phyloP scores from a whole-genome alignment of 2,888 invertebrate genomes.

The Girardia tigrina region DNA sequence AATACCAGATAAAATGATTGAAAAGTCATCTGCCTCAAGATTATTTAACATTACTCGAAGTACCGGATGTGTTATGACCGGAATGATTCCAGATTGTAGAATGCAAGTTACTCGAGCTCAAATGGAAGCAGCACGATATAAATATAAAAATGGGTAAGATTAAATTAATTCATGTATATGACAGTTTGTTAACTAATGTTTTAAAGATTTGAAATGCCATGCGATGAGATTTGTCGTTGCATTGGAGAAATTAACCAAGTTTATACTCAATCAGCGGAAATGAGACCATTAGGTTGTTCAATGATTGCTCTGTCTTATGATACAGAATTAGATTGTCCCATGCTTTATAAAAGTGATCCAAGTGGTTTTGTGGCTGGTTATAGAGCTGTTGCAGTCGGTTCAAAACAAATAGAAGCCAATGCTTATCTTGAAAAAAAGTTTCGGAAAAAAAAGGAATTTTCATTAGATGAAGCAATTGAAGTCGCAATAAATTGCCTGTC shows the following conservation, averaged over 20 bases:
- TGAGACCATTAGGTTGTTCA: conserved; percentile 82
- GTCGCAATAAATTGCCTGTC: conserved; percentile 78
- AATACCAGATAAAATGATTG: conserved; percentile 89
- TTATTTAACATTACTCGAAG: conserved; percentile 72
- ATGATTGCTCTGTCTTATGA: conserved; percentile 87
- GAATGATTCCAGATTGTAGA: conserved; percentile 79
- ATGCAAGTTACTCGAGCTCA: conserved; percentile 90
- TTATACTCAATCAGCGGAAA: conserved; percentile 97
- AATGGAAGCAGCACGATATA: conserved; percentile 89
- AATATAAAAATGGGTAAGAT: conserved; percentile 75
- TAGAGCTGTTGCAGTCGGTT: conserved; percentile 80
- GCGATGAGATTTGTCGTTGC: conserved; percentile 77
- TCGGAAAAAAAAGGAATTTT: conserved; percentile 50
- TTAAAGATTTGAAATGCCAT: conserved; percentile 64
- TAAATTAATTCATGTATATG: neutral
- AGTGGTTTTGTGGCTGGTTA: conserved; percentile 96
- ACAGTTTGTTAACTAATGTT: neutral
- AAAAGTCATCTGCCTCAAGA: conserved; percentile 78
- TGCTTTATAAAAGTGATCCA: conserved; percentile 90
- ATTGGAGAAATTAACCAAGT: conserved; percentile 76
- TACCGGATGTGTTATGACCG: conserved; percentile 85
- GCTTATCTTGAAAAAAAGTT: conserved; percentile 88
- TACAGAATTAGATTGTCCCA: conserved; percentile 63
- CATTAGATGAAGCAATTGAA: conserved; percentile 68
- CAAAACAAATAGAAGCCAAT: conserved; percentile 87